Evolutionary conservation across 92 coral and sea anemone genomes (phyloP).

Genomic region (Porites lobata): DNA sequence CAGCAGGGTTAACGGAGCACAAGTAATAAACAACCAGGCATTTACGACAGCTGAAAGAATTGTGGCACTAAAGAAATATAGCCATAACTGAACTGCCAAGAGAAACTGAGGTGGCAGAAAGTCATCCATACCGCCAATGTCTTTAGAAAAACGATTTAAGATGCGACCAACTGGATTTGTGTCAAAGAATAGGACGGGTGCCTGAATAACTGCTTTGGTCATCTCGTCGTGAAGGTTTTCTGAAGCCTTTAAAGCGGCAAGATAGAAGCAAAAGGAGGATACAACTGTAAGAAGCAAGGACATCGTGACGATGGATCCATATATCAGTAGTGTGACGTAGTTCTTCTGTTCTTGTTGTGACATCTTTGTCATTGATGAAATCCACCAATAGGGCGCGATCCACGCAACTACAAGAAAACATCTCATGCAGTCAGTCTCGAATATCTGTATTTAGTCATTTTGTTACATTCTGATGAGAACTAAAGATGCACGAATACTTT

Average conservation of each 20-base stretch:
- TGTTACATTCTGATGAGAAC: neutral
- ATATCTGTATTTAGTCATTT: no score
- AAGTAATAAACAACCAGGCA: conserved; percentile 28
- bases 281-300: conserved; percentile 8
- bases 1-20: conserved; percentile 57
- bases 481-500: neutral
- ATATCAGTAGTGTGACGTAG: conserved; percentile 19
- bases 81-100: neutral
- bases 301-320: conserved; percentile 18
- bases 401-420: neutral
- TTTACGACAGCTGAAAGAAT: conserved; percentile 20
- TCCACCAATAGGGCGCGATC: conserved; percentile 41
- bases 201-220: conserved; percentile 32
- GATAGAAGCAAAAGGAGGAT: conserved; percentile 26
- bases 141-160: conserved; percentile 47
- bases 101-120: conserved; percentile 30
- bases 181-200: conserved; percentile 47
- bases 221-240: conserved; percentile 30
- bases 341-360: conserved; percentile 21
- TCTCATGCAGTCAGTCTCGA: neutral
- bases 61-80: neutral
- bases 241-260: conserved; percentile 28
- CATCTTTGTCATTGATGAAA: conserved; percentile 36
- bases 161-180: conserved; percentile 47
- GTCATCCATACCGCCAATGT: conserved; percentile 31